Base-by-base conservation (phyloP, 2,113 vertebrate genomes). In the Hippocampus barbouri region DNA sequence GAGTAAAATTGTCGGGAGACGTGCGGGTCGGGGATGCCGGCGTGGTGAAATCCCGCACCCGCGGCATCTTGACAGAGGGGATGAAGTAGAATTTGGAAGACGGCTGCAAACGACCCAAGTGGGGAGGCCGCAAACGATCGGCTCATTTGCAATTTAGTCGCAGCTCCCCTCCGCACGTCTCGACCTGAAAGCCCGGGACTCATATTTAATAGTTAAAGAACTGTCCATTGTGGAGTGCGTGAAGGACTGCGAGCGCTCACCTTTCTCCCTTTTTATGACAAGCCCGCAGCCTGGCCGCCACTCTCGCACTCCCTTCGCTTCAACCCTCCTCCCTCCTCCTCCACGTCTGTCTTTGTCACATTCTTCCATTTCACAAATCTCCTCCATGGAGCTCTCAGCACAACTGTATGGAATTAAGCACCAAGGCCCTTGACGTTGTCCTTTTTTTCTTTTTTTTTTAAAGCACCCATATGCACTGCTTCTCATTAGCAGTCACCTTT, bases 401-500 rank as follows among this genome's bases (percentile, higher is more conserved):
- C 64, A 86, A 83, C 74, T 83, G 30, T 62, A 66, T 64, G 66
- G 80, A 76, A 43, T 77, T 81, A 57, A 83, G 79, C 83, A 75
- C 38, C 0, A 65, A 81, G 82, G 82, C 75, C 85, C 81, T 86
- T 87, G 76, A 79, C 75, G 71, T 70, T 73, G 84, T 86, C 84
- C 88, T 79, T 8, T 6, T 21, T 51, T 51, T 51, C 12, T 25
- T 34, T 20, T 18, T 61, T 61, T 27, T 43, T n/a, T 25, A 15
- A 14, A 49, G 61, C 49, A 54, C 23, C 6, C 63, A 61, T 47
- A 68, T 49, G 60, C 10, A 51, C 68, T 73, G 66, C 18, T 23
- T 66, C 86, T 90, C 84, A 89, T 91, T 89, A 89, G 87, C 85
- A 85, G 86, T 88, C 88, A 87, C 88, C 85, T 89, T 20, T 91